Base-by-base conservation (phyloP, 2,888 invertebrate genomes). In the Leucozona laternaria region DNA sequence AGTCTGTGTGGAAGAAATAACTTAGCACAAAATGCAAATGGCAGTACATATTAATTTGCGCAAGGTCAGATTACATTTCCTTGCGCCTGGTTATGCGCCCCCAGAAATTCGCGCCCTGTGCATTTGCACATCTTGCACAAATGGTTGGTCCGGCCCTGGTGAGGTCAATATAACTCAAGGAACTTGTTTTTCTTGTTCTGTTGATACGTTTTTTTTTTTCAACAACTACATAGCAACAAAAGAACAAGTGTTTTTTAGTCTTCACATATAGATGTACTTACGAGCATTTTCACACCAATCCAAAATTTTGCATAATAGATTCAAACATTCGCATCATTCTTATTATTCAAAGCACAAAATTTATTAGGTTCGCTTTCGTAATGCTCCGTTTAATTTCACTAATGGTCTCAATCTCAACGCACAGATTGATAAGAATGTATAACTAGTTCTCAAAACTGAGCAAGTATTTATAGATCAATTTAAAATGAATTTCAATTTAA, bases 271-370 rank as follows among this genome's bases (percentile, higher is more conserved):
- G 17, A 3, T 8, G 25, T 15, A 37, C 7, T 10, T 37, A n/a
- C n/a, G n/a, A n/a, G n/a, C n/a, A 34, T 58, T 60, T 40, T 60
- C 22, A 37, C 37, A 40, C 37, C 15, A 15, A 60, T 17, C 17
- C 13, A 37, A 15, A 20, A 58, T 13, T 34, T 37, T 20, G 2
- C 48, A 58, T 37, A 37, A 37, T 22, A 22, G 37, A 60, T 37
- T 37, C 20, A 15, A 57, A 34, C 34, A 34, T 34, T 58, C 34
- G 8, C 11, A 57, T 57, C 11, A 57, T 57, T 57, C 17, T 83
- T 66, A 73, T 62, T 75, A 79, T 79, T 83, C 79, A 79, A 45
- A 48, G 48, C 78, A 68, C 79, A 72, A 45, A 50, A 25, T 13
- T 0, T 53, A 25, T 15, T 10, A 15, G 50, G 50, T 25, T 53